A percentile compares a stretch with the other conserved stretches of the same genome.
phyloP scores from a whole-genome alignment of 2,797 vertebrate genomes.

The Betta splendens region DNA sequence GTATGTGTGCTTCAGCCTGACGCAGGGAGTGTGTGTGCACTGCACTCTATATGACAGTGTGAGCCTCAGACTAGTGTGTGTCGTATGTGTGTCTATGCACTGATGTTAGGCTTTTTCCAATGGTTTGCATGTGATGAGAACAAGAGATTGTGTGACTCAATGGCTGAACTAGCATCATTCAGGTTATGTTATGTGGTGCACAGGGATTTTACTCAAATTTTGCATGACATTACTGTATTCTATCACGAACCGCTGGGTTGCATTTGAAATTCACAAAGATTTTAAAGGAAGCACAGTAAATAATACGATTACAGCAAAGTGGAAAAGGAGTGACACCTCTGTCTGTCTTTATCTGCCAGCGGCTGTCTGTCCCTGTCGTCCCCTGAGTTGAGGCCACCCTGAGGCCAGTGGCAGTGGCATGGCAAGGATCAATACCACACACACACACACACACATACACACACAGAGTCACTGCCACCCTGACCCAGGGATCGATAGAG shows the following conservation, averaged over 20 bases:
- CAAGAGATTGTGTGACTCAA: no score
- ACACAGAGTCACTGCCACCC: constrained; percentile 39
- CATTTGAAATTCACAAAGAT: neutral
- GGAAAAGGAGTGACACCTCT: constrained; percentile 18
- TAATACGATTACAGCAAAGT: neutral
- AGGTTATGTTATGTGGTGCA: no score
- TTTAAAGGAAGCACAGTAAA: neutral
- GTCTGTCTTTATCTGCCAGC: constrained; percentile 57
- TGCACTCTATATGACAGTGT: neutral
- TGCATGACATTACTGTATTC: no score
- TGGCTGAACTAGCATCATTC: no score
- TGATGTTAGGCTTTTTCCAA: neutral
- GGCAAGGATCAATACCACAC: constrained; percentile 72
- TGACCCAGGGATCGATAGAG: constrained; percentile 51
- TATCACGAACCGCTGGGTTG: neutral
- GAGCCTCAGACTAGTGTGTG: constrained; percentile 35
- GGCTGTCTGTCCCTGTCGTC: constrained; percentile 70
- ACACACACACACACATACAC: constrained; percentile 46
- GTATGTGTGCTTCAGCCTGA: constrained; percentile 13
- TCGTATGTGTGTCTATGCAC: constrained; percentile 11
- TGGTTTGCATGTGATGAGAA: no score
- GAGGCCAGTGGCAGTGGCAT: constrained; percentile 72
- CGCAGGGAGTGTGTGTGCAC: constrained; percentile 11
- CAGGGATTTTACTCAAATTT: no score
- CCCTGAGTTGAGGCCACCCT: constrained; percentile 71